Percentiles rank a stretch among this genome's conserved stretches.
Conservation (phyloP, 1,140 invertebrate species). For the Saccostrea echinata region DNA sequence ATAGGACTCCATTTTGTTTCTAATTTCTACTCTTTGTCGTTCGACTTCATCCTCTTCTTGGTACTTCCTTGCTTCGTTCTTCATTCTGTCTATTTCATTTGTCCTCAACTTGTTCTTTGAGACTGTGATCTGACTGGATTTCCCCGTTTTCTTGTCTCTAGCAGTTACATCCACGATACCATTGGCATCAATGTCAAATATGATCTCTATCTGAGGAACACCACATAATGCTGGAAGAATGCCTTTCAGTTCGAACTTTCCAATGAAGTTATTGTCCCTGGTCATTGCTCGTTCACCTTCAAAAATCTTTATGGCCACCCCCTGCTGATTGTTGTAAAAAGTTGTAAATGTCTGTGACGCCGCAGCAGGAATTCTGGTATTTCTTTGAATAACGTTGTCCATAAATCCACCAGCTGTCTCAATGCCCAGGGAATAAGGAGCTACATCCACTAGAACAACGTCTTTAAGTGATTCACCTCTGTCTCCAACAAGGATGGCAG, state of each 20-base stretch:
- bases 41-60: constrained; percentile 9
- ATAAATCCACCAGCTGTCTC: constrained; percentile 83
- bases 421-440: constrained; percentile 64
- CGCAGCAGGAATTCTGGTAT: neutral
- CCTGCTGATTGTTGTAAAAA: neutral
- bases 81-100: neutral
- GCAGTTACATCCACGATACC: constrained; percentile 99
- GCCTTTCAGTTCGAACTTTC: constrained; percentile 83
- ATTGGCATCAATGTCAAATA: constrained; percentile 99
- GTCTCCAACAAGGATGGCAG: neutral
- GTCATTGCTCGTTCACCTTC: neutral
- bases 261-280: neutral
- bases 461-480: neutral
- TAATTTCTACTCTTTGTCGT: neutral
- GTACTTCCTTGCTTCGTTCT: neutral
- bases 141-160: constrained; percentile 98
- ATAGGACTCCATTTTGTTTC: neutral
- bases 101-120: neutral
- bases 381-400: neutral
- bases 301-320: neutral
- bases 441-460: neutral
- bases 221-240: constrained; percentile 96
- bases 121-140: constrained; percentile 82
- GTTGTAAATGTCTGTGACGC: neutral
- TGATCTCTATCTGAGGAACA: constrained; percentile 97